Evolutionary conservation across 2,888 invertebrate species (phyloP).

Genomic region (Brachylomia viminalis): DNA sequence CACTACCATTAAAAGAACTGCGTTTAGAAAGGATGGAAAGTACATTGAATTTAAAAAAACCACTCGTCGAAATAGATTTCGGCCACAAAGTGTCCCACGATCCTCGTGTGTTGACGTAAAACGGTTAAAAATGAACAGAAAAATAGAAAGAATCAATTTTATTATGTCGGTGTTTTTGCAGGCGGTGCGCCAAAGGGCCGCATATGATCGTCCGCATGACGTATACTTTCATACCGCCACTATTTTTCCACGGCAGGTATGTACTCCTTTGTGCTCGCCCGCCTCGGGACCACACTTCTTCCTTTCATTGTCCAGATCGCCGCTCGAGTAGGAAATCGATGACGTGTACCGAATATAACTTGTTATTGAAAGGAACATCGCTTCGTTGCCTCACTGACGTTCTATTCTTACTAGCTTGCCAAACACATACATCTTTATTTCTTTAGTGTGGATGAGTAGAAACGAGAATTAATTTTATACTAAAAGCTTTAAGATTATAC

Average conservation of each 20-base stretch:
- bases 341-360: conserved; percentile 67
- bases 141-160: conserved; percentile 37
- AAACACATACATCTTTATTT: conserved; percentile 25
- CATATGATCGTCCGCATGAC: conserved; percentile 63
- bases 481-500: conserved; percentile 71
- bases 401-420: conserved; percentile 29
- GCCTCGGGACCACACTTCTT: conserved; percentile 74
- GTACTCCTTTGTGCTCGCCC: conserved; percentile 75
- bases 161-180: conserved; percentile 62
- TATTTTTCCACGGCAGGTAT: conserved; percentile 77
- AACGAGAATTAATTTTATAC: conserved; percentile 62
- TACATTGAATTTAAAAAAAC: conserved; percentile 28
- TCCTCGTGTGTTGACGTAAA: conserved; percentile 33
- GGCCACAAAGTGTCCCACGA: conserved; percentile 27
- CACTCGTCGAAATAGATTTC: conserved; percentile 24
- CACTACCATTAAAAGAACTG: conserved; percentile 2
- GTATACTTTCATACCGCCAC: conserved; percentile 71
- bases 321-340: conserved; percentile 79
- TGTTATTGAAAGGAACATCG: conserved; percentile 58
- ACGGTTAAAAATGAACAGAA: conserved; percentile 29
- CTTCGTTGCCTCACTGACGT: conserved; percentile 37
- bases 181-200: conserved; percentile 68
- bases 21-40: neutral
- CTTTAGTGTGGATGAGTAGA: conserved; percentile 37
- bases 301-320: conserved; percentile 81